Base-by-base conservation (phyloP, 2,888 invertebrate species). In the Hermaeophaga mercurialis region DNA sequence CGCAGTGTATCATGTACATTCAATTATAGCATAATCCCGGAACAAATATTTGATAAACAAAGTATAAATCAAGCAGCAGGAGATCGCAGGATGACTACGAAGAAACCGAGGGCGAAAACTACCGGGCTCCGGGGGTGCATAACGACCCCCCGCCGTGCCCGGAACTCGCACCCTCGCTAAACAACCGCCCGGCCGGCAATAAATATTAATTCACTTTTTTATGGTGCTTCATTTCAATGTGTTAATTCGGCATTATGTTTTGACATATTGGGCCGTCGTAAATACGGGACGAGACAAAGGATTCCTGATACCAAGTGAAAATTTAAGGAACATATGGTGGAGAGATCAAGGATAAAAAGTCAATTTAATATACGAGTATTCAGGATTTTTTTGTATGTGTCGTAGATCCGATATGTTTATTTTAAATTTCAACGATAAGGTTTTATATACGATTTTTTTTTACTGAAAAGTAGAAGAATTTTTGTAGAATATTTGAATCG, bases 171-270 rank as follows among this genome's bases (percentile, higher is more conserved):
- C 61, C 67, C 59, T 63, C 62, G 57, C 58, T 56, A 62, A 61
- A 65, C 66, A 68, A 68, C 68, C 66, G 66, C 66, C 69, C 60
- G 47, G 59, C 56, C 58, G 41, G 62, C 65, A 60, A 72, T 73
- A 73, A 74, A 74, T 74, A 72, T 72, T 71, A 73, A 73, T 73
- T 72, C 69, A 55, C 61, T 70, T 73, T 73, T 72, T 73, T 70
- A 69, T 67, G 64, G 65, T 62, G 57, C 63, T 65, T 58, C 65
- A 66, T 71, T 70, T 67, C 68, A 66, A 71, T 69, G 70, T 69
- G 73, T 74, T 73, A 73, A 73, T 71, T 71, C 65, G 50, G 61
- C 47, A 66, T 70, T 70, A 66, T 70, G 62, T 66, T 68, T 56
- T 69, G 70, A 70, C 70, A 66, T 68, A 70, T 69, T 69, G 68